Base-by-base conservation (phyloP, 2,113 vertebrate species). In the Nannobrachium achirus region DNA sequence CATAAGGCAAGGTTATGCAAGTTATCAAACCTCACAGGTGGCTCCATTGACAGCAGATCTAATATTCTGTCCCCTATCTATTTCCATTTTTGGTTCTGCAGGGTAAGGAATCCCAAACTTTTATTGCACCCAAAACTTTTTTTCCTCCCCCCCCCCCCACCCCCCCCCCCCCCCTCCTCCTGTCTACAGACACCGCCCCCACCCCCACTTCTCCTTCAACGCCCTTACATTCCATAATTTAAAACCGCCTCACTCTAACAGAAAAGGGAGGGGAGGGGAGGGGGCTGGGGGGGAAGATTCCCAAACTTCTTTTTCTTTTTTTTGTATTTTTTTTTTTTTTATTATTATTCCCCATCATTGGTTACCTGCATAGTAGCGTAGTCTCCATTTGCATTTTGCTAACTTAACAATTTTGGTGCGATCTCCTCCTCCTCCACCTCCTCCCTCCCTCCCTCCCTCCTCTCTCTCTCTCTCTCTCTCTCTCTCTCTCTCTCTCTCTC, bases 381-480 rank as follows among this genome's bases (percentile, higher is more conserved):
- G 56, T 57, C 19, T 18, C 46, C 53, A 90, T 88, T 85, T 76
- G 78, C 78, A 87, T 89, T 86, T 74, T 81, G 79, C 82, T 74
- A 82, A 82, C 64, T 72, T 59, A 55, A 82, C 73, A 66, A 46
- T 56, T 83, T 74, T 68, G 56, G 58, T 66, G 45, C 56, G 63
- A 64, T 77, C 64, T 76, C 69, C 7, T 46, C 66, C 69, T 75
- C 62, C 61, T 48, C n/a, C n/a, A n/a, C n/a, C n/a, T n/a, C n/a
- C n/a, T n/a, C n/a, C n/a, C n/a, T n/a, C n/a, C n/a, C n/a, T n/a
- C n/a, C n/a, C n/a, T n/a, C n/a, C n/a, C n/a, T n/a, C n/a, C 44
- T 62, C 44, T 33, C 41, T 61, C 39, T 19, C 11, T 49, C 41
- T 10, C 19, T 11, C 16, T 18, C 58, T 16, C 6, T 60, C 42